A percentile compares a stretch with the other conserved stretches of the same genome.
Conservation (phyloP, 2,113 vertebrate genomes). For the Pandion haliaetus region DNA sequence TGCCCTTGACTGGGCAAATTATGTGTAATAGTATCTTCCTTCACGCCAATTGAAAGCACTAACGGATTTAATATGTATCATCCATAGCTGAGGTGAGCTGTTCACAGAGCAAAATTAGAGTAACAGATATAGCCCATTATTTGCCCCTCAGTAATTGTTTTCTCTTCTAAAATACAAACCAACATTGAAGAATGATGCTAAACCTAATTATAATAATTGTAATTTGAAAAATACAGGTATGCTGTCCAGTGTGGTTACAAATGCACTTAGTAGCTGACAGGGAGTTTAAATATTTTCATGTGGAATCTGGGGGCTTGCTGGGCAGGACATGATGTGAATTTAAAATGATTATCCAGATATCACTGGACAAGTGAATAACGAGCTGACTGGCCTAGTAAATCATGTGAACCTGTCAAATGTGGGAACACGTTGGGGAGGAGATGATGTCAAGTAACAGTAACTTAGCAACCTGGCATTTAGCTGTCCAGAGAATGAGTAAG, state of each 20-base stretch:
- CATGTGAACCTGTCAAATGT: conserved; percentile 80
- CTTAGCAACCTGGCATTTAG: conserved; percentile 81
- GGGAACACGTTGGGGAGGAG: conserved; percentile 76
- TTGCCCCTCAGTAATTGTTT: conserved; percentile 69
- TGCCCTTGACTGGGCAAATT: conserved; percentile 76
- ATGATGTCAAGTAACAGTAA: conserved; percentile 86
- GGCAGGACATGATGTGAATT: conserved; percentile 76
- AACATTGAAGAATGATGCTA: conserved; percentile 55
- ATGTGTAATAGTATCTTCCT: conserved; percentile 71
- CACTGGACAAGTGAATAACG: conserved; percentile 76
- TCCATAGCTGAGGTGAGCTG: conserved; percentile 61
- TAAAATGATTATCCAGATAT: conserved; percentile 76
- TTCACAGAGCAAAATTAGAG: conserved; percentile 69
- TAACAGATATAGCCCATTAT: conserved; percentile 69
- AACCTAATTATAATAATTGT: conserved; percentile 64
- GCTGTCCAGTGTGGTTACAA: conserved; percentile 49
- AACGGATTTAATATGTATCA: conserved; percentile 68
- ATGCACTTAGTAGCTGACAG: conserved; percentile 60
- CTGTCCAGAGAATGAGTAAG: conserved; percentile 73
- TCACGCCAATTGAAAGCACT: conserved; percentile 63
- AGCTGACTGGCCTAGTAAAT: conserved; percentile 78
- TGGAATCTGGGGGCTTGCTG: conserved; percentile 61
- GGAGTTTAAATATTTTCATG: conserved; percentile 73
- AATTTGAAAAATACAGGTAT: conserved; percentile 65
- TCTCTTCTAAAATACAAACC: conserved; percentile 64